Evolutionary conservation across 2,797 vertebrate genomes (phyloP).

Genomic region (Peromyscus eremicus): DNA sequence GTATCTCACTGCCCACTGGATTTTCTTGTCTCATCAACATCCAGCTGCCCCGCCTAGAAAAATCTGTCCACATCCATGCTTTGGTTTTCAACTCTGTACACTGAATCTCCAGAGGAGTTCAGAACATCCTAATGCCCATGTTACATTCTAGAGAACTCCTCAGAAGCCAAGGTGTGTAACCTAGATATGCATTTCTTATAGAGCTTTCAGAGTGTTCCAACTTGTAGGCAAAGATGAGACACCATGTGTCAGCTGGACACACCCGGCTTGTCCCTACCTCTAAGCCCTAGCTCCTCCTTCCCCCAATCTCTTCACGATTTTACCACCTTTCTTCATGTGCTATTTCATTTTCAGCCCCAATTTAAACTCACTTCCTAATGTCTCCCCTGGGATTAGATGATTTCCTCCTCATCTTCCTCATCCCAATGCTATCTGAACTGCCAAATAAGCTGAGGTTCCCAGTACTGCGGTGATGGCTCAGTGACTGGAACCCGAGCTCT

Average conservation of each 20-base stretch:
- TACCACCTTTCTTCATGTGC: neutral
- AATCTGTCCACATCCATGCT: neutral
- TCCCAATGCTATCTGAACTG: neutral
- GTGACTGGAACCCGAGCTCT: no score
- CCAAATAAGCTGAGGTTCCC: neutral
- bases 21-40: neutral
- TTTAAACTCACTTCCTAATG: neutral
- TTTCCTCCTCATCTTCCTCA: neutral
- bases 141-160: neutral
- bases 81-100: neutral
- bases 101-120: neutral
- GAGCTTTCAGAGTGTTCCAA: neutral
- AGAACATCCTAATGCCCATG: neutral
- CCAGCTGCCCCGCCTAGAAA: neutral
- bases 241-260: neutral
- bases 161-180: neutral
- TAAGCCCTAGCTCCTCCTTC: neutral
- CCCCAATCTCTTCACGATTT: neutral
- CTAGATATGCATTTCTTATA: neutral
- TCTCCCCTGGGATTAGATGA: neutral
- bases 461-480: no score
- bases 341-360: neutral
- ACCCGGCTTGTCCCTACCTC: neutral
- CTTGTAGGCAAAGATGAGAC: neutral
- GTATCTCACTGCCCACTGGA: neutral